phyloP scores from a whole-genome alignment of 2,888 invertebrate species.

The Disparrhopalites patrizii region DNA sequence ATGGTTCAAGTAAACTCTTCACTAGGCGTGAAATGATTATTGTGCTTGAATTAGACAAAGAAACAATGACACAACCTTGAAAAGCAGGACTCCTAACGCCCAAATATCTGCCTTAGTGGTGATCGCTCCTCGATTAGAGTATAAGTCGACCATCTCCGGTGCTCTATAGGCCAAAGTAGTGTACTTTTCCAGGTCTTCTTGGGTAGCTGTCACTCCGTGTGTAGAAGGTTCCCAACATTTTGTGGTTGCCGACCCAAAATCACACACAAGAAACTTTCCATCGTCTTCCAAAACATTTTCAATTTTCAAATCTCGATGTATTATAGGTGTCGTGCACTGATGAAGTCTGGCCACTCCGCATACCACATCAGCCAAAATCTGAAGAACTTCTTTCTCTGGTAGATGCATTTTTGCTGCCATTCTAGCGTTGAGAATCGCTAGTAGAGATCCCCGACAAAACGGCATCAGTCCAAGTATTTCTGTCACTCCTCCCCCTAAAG shows the following conservation, averaged over 20 bases:
- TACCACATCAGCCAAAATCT: conserved; percentile 86
- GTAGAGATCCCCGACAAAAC: conserved; percentile 35
- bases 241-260: conserved; percentile 91
- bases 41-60: background rate
- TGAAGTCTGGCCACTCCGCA: conserved; percentile 86
- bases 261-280: conserved; percentile 81
- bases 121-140: conserved; percentile 61
- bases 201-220: conserved; percentile 66
- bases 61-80: conserved; percentile 31
- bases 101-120: conserved; percentile 85
- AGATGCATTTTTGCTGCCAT: conserved; percentile 58
- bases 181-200: conserved; percentile 80
- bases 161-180: conserved; percentile 85
- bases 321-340: conserved; percentile 87
- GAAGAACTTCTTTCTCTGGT: conserved; percentile 70
- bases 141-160: conserved; percentile 88
- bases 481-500: conserved; percentile 35
- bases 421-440: conserved; percentile 36
- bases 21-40: too few species aligned
- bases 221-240: conserved; percentile 65
- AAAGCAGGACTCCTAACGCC: conserved; percentile 54
- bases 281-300: conserved; percentile 44
- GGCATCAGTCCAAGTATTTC: conserved; percentile 43
- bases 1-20: too few species aligned
- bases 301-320: conserved; percentile 69